Evolutionary conservation across 2,797 vertebrate genomes (phyloP).

Genomic region (Pachyuromys duprasi): DNA sequence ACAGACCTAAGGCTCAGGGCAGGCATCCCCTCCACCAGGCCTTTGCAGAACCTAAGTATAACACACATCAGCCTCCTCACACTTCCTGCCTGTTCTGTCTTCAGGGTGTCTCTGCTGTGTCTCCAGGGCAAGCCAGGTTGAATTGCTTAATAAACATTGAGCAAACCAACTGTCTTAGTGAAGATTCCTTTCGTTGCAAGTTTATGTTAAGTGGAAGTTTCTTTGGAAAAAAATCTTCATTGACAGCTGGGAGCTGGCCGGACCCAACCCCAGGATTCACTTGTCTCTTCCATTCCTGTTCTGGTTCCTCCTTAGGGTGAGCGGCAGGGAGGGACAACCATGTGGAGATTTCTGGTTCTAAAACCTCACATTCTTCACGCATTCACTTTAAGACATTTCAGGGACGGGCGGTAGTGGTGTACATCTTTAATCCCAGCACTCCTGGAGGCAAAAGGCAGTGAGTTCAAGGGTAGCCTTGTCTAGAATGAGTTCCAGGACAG

Average conservation of each 20-base stretch:
- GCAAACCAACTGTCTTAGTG: background rate
- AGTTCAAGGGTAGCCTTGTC: too few species aligned
- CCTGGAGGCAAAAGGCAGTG: too few species aligned
- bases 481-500: too few species aligned
- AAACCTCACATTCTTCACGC: background rate
- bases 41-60: background rate
- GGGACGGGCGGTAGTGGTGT: too few species aligned
- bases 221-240: background rate
- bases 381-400: background rate
- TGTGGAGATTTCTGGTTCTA: background rate
- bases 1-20: background rate
- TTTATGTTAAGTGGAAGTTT: constrained; percentile 19
- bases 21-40: background rate
- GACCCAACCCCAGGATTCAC: background rate
- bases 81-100: background rate
- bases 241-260: background rate
- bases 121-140: background rate
- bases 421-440: too few species aligned
- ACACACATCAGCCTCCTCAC: background rate
- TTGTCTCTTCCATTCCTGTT: background rate
- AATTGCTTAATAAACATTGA: constrained; percentile 33
- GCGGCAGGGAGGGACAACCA: background rate
- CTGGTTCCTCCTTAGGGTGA: background rate
- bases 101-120: background rate
- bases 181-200: constrained; percentile 30